Conservation (phyloP, 2,113 vertebrate genomes). For the Phalacrocorax pelagicus region DNA sequence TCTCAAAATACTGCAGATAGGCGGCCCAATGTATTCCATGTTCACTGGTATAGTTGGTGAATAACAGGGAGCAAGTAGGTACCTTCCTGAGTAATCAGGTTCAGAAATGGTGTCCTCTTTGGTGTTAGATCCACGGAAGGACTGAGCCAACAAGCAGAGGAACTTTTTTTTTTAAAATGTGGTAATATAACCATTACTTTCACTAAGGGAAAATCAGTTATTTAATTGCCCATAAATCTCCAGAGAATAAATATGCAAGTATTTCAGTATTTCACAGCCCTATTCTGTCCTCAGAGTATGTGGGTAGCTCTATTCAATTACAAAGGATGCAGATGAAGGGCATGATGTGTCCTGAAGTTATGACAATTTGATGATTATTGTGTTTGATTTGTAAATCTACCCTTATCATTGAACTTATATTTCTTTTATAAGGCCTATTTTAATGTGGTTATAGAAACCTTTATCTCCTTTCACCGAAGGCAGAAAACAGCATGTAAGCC, state of each 20-base stretch:
- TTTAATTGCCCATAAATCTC: neutral
- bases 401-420: neutral
- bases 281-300: neutral
- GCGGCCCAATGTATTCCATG: neutral
- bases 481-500: neutral
- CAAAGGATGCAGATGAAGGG: neutral
- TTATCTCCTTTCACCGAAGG: neutral
- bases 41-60: neutral
- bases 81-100: neutral
- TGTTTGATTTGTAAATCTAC: constrained; percentile 44
- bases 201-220: neutral
- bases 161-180: neutral
- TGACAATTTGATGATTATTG: constrained; percentile 50
- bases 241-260: neutral
- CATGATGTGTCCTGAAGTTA: constrained; percentile 23
- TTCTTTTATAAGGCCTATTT: neutral
- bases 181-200: neutral
- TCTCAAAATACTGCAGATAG: neutral
- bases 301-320: constrained; percentile 28
- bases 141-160: neutral
- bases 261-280: neutral
- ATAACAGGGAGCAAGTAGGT: neutral
- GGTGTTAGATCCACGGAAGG: neutral
- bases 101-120: neutral
- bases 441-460: neutral